Evolutionary conservation across 2,113 vertebrate species (phyloP).

Genomic region (Thinocorus orbignyianus): DNA sequence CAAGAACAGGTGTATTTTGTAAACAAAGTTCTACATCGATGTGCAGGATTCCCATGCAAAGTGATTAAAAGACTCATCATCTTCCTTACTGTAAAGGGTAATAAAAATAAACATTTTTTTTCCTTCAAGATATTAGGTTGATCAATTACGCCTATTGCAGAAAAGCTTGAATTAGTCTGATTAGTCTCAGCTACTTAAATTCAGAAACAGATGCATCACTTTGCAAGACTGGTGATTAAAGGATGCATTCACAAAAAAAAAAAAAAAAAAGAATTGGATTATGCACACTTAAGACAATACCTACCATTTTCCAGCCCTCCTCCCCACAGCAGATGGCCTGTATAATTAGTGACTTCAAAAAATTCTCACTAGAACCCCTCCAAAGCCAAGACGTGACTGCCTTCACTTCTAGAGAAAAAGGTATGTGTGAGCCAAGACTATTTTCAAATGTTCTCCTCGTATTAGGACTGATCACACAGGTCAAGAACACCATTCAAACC

Average conservation of each 20-base stretch:
- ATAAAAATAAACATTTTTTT: not conserved
- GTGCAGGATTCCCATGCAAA: not conserved
- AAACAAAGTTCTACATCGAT: not conserved
- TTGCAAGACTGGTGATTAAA: constrained; percentile 61
- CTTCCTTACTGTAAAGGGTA: not conserved
- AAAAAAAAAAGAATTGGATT: constrained; percentile 55
- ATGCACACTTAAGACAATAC: constrained; percentile 64
- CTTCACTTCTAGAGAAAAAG: not conserved
- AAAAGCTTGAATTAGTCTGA: constrained; percentile 57
- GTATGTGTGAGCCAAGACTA: not conserved
- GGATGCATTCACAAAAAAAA: constrained; percentile 25
- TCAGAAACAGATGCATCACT: constrained; percentile 65
- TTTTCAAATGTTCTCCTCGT: not conserved
- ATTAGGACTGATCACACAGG: not conserved
- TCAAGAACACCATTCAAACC: not conserved
- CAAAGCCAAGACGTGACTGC: not conserved
- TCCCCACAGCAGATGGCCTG: constrained; percentile 26
- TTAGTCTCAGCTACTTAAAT: constrained; percentile 65
- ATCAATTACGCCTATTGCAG: constrained; percentile 31
- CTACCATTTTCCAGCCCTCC: constrained; percentile 29
- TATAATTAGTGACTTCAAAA: constrained; percentile 32
- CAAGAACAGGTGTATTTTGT: constrained; percentile 14
- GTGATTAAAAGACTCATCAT: constrained; percentile 6
- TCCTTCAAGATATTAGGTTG: constrained; percentile 20
- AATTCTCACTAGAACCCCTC: not conserved